Evolutionary conservation across 2,888 invertebrate genomes (phyloP), one percentile per base, ranked within the genome.

Genomic region (Cephus spinipes): DNA sequence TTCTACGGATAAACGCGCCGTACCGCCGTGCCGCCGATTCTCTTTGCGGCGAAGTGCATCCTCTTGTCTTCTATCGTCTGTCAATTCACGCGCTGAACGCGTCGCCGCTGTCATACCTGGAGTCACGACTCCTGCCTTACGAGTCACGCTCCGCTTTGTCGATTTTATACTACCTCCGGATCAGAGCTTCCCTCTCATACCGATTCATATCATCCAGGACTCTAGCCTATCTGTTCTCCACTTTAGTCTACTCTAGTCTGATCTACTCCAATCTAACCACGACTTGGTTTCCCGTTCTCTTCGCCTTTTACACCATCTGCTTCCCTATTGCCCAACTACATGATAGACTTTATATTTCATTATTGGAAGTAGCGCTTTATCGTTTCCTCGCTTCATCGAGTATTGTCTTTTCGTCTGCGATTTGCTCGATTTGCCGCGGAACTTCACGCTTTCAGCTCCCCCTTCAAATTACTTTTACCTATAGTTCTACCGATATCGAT

Each of bases 1-100:
- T 83, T 87, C 82, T 82, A 85, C 87, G 83, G 87, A 88, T 86
- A 87, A 87, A 87, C 87, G 87, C 87, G 86, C 86, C 85, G 87
- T 86, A 81, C 82, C 77, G 77, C 77, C 78, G 76, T 77, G 76
- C 80, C 79, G 79, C 80, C 71, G 71, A 23, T 31, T 33, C 30
- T 30, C 71, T 71, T 30, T 71, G 30, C 71, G 71, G 31, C 71
- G 31, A 33, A 55, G 71, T 71, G 74, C 75, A 33, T 32, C 68
- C 75, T 73, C 71, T 73, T 36, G 55, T 69, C 68, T 74, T 77
- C 35, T 31, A 32, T 36, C 76, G 69, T 40, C 73, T 73, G 73
- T 78, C 76, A 78, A 76, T 71, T 76, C 73, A 55, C 78, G 31
- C 76, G 77, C 73, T 71, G 30, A 79, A 68, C 76, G 71, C 35